Conservation (phyloP, 2,113 vertebrate species). For the Nothobranchius kuhntae region DNA sequence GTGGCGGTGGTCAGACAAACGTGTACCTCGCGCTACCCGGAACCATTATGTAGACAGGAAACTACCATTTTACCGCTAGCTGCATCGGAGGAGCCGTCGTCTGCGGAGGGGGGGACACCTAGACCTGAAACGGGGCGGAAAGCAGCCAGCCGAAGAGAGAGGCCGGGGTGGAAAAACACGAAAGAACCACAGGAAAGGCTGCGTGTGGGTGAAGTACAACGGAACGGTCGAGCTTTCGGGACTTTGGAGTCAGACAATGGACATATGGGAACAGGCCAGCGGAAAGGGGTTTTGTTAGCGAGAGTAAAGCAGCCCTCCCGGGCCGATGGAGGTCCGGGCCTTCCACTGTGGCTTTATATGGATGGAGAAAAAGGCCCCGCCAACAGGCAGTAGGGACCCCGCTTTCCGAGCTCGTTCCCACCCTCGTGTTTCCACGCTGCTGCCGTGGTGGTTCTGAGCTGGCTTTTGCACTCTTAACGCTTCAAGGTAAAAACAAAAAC, state of each 20-base stretch:
- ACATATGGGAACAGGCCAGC: slow-evolving; percentile 47
- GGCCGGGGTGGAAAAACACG: slow-evolving; percentile 28
- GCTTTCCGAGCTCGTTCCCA: slow-evolving; percentile 31
- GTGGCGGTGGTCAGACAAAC: slow-evolving; percentile 45
- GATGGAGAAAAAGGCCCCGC: slow-evolving; percentile 73
- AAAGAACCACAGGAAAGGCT: slow-evolving; percentile 40
- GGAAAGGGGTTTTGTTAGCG: slow-evolving; percentile 72
- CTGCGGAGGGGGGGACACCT: slow-evolving; percentile 69
- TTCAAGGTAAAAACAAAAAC: slow-evolving; percentile 53
- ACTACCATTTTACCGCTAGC: slow-evolving; percentile 76
- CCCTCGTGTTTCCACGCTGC: slow-evolving; percentile 12
- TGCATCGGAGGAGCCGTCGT: slow-evolving; percentile 63
- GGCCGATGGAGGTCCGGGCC: slow-evolving; percentile 75
- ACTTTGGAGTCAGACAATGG: slow-evolving; percentile 44
- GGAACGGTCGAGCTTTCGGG: neutral
- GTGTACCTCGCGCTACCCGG: slow-evolving; percentile 71
- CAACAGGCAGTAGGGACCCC: slow-evolving; percentile 64
- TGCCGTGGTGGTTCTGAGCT: slow-evolving; percentile 19
- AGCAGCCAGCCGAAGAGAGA: slow-evolving; percentile 52
- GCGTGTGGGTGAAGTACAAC: slow-evolving; percentile 2
- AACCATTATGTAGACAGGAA: slow-evolving; percentile 80
- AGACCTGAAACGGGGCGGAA: slow-evolving; percentile 70
- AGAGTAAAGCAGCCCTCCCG: slow-evolving; percentile 66
- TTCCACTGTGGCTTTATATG: slow-evolving; percentile 68
- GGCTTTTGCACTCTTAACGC: neutral